These are phyloP conservation scores for Eurytoma californica DNA, from an alignment of 2,888 invertebrate genomes.

Conservation along the genomic window DNA sequence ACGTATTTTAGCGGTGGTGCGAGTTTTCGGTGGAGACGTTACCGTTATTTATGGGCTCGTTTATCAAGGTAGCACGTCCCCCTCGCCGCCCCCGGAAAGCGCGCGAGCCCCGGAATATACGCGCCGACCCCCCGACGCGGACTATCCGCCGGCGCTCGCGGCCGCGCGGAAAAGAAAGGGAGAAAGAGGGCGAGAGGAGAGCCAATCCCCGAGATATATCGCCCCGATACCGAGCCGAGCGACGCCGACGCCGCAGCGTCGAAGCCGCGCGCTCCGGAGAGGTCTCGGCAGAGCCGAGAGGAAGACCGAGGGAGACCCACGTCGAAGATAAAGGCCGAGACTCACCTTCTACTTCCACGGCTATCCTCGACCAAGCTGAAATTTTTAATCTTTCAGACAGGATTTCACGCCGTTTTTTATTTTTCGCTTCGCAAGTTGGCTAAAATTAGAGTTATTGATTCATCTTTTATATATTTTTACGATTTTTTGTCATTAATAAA, in stretches of 20 bases:
- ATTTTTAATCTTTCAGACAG: no score
- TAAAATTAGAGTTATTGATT: no score
- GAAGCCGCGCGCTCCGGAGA: conserved; percentile 11
- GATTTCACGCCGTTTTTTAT: no score
- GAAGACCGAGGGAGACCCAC: background rate
- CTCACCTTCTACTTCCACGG: background rate
- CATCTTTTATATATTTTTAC: no score
- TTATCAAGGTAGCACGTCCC: conserved; percentile 72
- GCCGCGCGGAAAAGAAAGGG: no score
- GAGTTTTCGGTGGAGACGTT: conserved; percentile 74
- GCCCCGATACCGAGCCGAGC: conserved; percentile 73
- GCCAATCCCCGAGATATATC: conserved; percentile 79
- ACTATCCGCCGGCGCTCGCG: conserved; percentile 18
- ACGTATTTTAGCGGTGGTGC: conserved; percentile 38
- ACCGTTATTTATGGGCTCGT: conserved; percentile 74
- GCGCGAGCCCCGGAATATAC: conserved; percentile 15
- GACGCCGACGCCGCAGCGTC: conserved; percentile 50
- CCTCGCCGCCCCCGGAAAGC: conserved; percentile 59
- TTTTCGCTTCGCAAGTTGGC: no score
- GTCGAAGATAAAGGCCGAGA: background rate
- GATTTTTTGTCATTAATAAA: no score
- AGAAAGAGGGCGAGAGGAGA: conserved; percentile 16
- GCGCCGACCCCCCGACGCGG: conserved; percentile 26
- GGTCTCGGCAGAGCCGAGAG: background rate
- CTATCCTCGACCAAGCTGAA: no score